Conservation (phyloP, 2,113 vertebrate genomes). For the Crotalus horridus region DNA sequence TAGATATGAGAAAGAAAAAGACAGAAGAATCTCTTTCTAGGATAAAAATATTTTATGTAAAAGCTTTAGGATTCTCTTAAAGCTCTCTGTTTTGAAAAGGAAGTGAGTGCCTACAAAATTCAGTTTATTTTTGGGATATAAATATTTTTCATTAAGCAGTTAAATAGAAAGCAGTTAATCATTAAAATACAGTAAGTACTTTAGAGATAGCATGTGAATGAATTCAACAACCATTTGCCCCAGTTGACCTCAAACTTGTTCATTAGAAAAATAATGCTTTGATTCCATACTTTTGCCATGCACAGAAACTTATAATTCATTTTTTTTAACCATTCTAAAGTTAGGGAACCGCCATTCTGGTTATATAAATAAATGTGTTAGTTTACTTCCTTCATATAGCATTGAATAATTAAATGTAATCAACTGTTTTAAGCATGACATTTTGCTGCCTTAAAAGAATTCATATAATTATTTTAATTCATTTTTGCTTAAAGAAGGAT, state of each 20-base stretch:
- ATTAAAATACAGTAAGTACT: not conserved
- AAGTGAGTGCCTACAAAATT: not conserved
- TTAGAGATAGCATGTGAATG: not conserved
- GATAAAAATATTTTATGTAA: not conserved
- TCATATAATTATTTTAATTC: not conserved
- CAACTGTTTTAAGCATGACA: not conserved
- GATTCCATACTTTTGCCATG: not conserved
- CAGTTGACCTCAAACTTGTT: not conserved
- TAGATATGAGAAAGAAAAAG: not conserved
- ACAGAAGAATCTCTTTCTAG: not conserved
- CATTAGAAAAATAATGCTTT: not conserved
- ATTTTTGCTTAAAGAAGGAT: not conserved
- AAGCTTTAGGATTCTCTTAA: not conserved
- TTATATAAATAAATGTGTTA: not conserved
- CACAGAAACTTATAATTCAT: not conserved
- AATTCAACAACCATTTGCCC: not conserved
- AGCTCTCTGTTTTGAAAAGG: not conserved
- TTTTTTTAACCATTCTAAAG: not conserved
- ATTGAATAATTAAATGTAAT: not conserved
- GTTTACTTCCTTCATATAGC: not conserved
- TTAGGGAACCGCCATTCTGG: not conserved
- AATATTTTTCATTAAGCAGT: not conserved
- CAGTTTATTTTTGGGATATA: not conserved
- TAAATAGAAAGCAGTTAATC: not conserved
- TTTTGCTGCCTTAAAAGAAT: not conserved